phyloP scores from a whole-genome alignment of 2,888 invertebrate species.

The Pheosia tremula region DNA sequence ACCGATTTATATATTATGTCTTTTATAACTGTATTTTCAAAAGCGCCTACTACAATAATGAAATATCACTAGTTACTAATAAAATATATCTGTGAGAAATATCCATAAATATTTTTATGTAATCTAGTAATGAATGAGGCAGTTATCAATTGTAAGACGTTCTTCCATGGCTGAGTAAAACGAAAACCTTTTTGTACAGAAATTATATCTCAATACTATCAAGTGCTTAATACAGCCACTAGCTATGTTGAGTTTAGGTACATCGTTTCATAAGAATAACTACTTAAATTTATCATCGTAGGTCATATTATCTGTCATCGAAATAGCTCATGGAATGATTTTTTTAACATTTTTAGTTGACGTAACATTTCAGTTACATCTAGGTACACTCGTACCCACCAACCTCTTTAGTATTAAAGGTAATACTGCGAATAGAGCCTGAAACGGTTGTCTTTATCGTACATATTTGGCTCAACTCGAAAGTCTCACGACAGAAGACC shows the following conservation, averaged over 20 bases:
- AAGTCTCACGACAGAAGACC: constrained; percentile 27
- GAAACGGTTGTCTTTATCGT: neutral
- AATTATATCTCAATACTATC: constrained; percentile 24
- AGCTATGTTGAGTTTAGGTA: constrained; percentile 9
- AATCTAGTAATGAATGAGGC: constrained; percentile 31
- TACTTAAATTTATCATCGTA: neutral
- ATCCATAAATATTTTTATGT: constrained; percentile 38
- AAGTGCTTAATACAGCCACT: constrained; percentile 23
- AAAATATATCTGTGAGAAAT: constrained; percentile 35
- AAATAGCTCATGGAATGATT: constrained; percentile 3
- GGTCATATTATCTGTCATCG: constrained; percentile 17
- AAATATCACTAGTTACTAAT: constrained; percentile 22
- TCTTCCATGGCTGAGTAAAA: constrained; percentile 27
- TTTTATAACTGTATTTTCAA: neutral
- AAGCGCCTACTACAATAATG: neutral
- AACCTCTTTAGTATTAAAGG: neutral
- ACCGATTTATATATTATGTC: neutral
- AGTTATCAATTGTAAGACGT: constrained; percentile 32
- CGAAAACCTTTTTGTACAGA: constrained; percentile 31
- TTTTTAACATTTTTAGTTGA: constrained; percentile 5
- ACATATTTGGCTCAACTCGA: neutral
- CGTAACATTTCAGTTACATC: neutral
- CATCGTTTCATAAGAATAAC: constrained; percentile 3
- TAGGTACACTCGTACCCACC: neutral
- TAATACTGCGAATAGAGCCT: neutral